A percentile compares a stretch with the other conserved stretches of the same genome.
These are phyloP conservation scores for Gastracanthus pulcherrimus DNA, from an alignment of 2,888 invertebrate species.

Conservation along the genomic window DNA sequence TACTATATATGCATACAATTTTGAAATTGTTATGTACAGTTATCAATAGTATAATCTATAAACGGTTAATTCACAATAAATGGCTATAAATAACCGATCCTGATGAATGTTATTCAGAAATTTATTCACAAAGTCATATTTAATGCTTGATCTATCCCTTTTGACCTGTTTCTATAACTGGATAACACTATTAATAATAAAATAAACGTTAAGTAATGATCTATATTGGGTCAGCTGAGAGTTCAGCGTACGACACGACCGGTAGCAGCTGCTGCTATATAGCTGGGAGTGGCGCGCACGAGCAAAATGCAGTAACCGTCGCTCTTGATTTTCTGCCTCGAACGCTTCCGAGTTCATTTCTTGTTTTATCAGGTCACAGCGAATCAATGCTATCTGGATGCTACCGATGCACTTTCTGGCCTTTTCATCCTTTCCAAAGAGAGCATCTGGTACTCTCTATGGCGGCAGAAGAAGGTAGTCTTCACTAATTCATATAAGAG, in stretches of 20 bases:
- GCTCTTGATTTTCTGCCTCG: constrained; percentile 46
- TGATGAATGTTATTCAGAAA: too few species aligned
- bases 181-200: too few species aligned
- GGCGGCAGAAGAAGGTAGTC: not conserved
- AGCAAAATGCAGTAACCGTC: constrained; percentile 50
- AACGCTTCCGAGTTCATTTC: constrained; percentile 44
- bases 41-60: too few species aligned
- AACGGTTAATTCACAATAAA: too few species aligned
- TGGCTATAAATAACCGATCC: too few species aligned
- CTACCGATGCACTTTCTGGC: constrained; percentile 19
- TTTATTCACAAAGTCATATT: too few species aligned
- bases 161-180: too few species aligned
- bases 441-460: not conserved
- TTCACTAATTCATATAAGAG: constrained; percentile 4
- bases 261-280: not conserved
- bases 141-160: too few species aligned
- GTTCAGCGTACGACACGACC: not conserved
- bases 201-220: constrained; percentile 1
- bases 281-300: not conserved
- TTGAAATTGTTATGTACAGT: too few species aligned
- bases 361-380: constrained; percentile 39
- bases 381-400: constrained; percentile 40
- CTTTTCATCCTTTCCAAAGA: constrained; percentile 10
- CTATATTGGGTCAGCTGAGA: constrained; percentile 5
- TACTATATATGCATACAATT: too few species aligned